A percentile compares a stretch with the other conserved stretches of the same genome.
These are phyloP conservation scores for Dinomys branickii DNA, from an alignment of 2,113 vertebrate species.

Conservation along the genomic window DNA sequence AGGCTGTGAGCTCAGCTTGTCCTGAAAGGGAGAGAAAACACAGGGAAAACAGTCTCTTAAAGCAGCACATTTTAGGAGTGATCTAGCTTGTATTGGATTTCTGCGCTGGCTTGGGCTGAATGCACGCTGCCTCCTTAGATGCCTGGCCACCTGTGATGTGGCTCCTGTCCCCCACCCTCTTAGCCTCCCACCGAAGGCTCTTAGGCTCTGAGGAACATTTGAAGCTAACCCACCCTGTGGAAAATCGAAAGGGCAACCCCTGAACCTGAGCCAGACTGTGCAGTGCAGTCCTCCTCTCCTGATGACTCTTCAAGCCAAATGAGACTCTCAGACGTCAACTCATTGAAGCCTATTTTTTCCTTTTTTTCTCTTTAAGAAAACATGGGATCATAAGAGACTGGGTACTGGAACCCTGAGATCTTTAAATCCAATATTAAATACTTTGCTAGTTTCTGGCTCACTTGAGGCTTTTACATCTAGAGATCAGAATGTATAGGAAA, in stretches of 20 bases:
- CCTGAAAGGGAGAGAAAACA: neutral
- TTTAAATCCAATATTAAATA: conserved; percentile 93
- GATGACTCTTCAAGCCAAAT: conserved; percentile 89
- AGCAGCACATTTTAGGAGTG: neutral
- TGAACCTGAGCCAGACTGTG: conserved; percentile 79
- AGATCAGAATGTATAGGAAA: conserved; percentile 88
- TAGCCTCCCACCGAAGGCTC: neutral
- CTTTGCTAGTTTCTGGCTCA: conserved; percentile 90
- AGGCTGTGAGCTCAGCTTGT: neutral
- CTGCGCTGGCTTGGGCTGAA: no score
- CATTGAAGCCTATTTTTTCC: conserved; percentile 89
- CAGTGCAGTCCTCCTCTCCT: conserved; percentile 84
- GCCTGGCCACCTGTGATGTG: neutral
- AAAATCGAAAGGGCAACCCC: conserved; percentile 86
- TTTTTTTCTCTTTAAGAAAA: conserved; percentile 96
- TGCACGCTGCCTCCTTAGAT: neutral
- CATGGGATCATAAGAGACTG: conserved; percentile 92
- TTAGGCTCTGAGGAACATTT: conserved; percentile 72
- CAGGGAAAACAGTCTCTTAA: neutral
- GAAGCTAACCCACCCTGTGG: conserved; percentile 58
- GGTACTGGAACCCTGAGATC: conserved; percentile 92
- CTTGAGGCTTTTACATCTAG: conserved; percentile 93
- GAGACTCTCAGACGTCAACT: conserved; percentile 91
- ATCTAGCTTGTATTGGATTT: neutral
- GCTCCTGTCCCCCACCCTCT: neutral